A percentile compares a stretch with the other conserved stretches of the same genome.
Conservation (phyloP, 2,113 vertebrate genomes). For the Lucifuga dentata region DNA sequence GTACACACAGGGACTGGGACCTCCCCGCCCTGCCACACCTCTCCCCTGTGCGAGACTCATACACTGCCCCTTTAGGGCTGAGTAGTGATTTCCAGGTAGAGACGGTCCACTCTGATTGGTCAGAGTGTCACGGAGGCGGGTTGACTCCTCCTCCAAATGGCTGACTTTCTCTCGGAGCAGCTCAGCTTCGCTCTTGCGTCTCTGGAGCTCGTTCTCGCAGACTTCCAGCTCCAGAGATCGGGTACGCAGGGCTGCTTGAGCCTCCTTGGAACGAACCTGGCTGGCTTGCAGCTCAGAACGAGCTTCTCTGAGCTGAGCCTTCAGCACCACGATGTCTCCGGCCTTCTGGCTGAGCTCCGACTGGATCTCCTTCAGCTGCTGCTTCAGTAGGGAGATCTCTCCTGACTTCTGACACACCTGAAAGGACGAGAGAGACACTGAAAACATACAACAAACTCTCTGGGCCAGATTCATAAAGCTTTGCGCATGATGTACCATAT, state of each 20-base stretch:
- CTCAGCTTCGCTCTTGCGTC: conserved; percentile 93
- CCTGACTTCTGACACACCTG: conserved; percentile 98
- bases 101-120: conserved; percentile 37
- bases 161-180: conserved; percentile 91
- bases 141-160: conserved; percentile 88
- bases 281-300: conserved; percentile 89
- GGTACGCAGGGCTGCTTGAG: conserved; percentile 87
- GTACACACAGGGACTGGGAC: conserved; percentile 75
- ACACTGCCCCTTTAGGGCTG: conserved; percentile 67
- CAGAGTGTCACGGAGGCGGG: conserved; percentile 82
- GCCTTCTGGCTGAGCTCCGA: conserved; percentile 91
- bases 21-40: conserved; percentile 52
- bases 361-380: conserved; percentile 96
- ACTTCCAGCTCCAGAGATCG: conserved; percentile 94
- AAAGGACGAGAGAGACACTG: not conserved
- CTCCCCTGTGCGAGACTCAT: conserved; percentile 72
- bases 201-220: conserved; percentile 94
- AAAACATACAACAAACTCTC: not conserved
- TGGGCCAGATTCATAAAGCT: no score
- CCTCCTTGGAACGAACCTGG: conserved; percentile 87
- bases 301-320: conserved; percentile 91
- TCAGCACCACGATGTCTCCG: conserved; percentile 89
- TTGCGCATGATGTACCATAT: no score
- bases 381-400: conserved; percentile 97
- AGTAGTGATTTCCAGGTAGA: conserved; percentile 33